Conservation (phyloP, 2,888 invertebrate genomes). For the Gerosis bhagava region DNA sequence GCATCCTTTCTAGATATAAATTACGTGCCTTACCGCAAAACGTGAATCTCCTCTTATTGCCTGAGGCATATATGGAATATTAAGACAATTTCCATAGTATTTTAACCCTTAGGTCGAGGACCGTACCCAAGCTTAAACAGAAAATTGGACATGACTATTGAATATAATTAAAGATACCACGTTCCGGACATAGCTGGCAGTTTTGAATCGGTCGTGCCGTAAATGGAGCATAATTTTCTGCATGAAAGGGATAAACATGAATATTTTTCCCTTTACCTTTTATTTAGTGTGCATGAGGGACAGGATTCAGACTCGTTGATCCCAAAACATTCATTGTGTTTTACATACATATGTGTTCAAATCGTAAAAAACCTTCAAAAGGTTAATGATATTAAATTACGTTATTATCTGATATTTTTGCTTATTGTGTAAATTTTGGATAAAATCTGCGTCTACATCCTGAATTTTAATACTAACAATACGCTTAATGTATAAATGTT, state of each 20-base stretch:
- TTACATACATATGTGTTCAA: background rate
- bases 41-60: conserved; percentile 61
- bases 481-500: no score
- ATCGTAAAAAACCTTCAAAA: conserved; percentile 1
- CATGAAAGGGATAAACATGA: conserved; percentile 17
- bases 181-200: conserved; percentile 19
- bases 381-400: conserved; percentile 1
- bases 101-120: conserved; percentile 49
- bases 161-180: conserved; percentile 44
- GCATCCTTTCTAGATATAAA: conserved; percentile 42
- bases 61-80: conserved; percentile 60
- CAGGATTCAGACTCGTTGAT: no score
- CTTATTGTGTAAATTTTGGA: no score
- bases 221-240: conserved; percentile 17
- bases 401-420: conserved; percentile 1
- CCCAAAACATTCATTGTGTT: no score
- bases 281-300: background rate
- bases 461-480: no score
- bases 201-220: conserved; percentile 21
- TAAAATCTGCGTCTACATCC: no score
- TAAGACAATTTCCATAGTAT: conserved; percentile 47
- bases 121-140: conserved; percentile 48
- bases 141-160: conserved; percentile 55
- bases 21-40: conserved; percentile 58
- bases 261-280: conserved; percentile 7